A percentile compares a stretch with the other conserved stretches of the same genome.
phyloP scores from a whole-genome alignment of 2,888 invertebrate genomes.

The Actias luna region DNA sequence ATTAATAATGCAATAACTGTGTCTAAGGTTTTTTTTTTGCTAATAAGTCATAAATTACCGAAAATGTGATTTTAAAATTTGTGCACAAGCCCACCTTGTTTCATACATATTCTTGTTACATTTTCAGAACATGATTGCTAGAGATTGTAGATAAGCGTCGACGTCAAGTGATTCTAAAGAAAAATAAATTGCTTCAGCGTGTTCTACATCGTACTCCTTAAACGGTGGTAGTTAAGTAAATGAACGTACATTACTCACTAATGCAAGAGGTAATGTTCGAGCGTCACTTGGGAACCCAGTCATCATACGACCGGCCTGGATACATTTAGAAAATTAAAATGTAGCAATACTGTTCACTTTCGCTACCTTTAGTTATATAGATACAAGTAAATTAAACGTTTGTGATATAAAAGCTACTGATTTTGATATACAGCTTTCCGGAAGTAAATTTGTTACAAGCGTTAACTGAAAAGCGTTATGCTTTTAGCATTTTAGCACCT shows the following conservation, averaged over 20 bases:
- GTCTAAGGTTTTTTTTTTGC: too few relatives aligned
- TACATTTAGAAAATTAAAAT: constrained; percentile 3
- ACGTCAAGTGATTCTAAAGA: background rate
- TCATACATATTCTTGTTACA: background rate
- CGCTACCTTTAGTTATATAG: too few relatives aligned
- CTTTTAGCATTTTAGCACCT: too few relatives aligned
- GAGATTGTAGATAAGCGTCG: background rate
- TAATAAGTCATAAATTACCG: too few relatives aligned
- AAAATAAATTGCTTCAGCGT: background rate
- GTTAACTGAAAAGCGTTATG: too few relatives aligned
- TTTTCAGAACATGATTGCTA: too few relatives aligned
- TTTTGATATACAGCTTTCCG: too few relatives aligned
- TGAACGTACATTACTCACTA: constrained; percentile 7
- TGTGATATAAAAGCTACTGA: too few relatives aligned
- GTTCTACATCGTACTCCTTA: background rate
- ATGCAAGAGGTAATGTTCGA: constrained; percentile 3
- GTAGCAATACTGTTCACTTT: background rate
- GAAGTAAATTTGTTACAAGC: too few relatives aligned
- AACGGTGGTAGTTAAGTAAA: constrained; percentile 2
- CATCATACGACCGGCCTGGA: background rate
- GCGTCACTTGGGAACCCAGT: constrained; percentile 5
- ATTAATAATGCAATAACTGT: too few relatives aligned
- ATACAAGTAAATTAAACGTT: too few relatives aligned
- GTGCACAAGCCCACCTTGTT: background rate
- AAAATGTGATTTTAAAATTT: background rate